Base-by-base conservation (phyloP, 1,140 invertebrate species). In the Propsilocerus akamusi region DNA sequence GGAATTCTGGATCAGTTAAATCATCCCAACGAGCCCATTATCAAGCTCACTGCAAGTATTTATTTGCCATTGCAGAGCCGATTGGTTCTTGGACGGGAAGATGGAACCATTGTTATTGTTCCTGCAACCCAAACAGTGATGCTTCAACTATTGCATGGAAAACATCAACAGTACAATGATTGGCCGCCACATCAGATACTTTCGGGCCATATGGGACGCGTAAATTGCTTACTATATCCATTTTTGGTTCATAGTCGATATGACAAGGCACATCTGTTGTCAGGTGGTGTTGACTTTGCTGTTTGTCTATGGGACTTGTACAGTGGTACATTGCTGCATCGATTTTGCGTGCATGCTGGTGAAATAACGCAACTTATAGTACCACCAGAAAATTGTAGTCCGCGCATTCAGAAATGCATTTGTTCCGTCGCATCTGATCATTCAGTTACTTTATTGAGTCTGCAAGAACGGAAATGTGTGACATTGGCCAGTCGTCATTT, bases 401-500 rank as follows among this genome's bases (percentile, higher is more conserved):
- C 84, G 20, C 74, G 94, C 51, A 86, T 99, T 52, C 80, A 93
- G 58, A 89, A 96, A 57, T 96, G 90, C 57, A 81, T 99, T 37
- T 97, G 94, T 64, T 93, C 91, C 12, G 91, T 99, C 4, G 94
- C 94, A 1, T 93, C 87, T 12, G 96, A 99, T 66, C 93, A 98
- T 70, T 97, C 94, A 25, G 93, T 97, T 0, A 89, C 92, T 1
- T 70, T 99, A 24, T 69, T 99, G 1, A 93, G 89, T 62, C 67
- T 99, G 6, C 82, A 89, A 26, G 95, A 99, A 67, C 76, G 88
- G 25, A 96, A 96, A 64, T 95, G 93, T 63, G 81, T 98, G 5
- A 85, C 97, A 32, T 68, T 98, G 10, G 96, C 96, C 1, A 94
- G 90, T 6, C 77, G 96, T 22, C 96, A 99, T 68, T 71, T 97